A percentile compares a stretch with the other conserved stretches of the same genome.
phyloP scores from a whole-genome alignment of 2,888 invertebrate species.

The Ypsolopha sequella region DNA sequence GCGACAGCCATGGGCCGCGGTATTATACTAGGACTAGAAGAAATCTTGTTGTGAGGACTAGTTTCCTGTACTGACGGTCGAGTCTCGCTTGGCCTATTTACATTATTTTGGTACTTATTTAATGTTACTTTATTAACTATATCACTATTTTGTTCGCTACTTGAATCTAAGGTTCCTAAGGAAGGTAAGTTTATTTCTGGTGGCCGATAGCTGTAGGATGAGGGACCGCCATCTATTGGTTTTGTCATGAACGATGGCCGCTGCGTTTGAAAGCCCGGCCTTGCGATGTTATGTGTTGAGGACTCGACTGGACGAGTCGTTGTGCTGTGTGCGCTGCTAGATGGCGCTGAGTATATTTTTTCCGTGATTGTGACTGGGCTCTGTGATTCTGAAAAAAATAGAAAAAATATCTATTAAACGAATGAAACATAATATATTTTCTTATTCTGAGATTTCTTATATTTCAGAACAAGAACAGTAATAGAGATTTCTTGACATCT shows the following conservation, averaged over 20 bases:
- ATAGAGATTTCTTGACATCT: too few species aligned
- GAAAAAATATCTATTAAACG: conserved; percentile 5
- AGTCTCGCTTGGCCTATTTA: conserved; percentile 48
- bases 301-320: conserved; percentile 31
- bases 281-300: conserved; percentile 39
- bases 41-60: conserved; percentile 70
- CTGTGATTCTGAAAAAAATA: conserved; percentile 38
- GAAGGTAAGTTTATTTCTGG: conserved; percentile 60
- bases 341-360: conserved; percentile 45
- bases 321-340: conserved; percentile 36
- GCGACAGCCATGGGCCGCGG: conserved; percentile 61
- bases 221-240: conserved; percentile 63
- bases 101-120: conserved; percentile 66
- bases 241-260: conserved; percentile 65
- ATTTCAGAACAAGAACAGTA: too few species aligned
- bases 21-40: conserved; percentile 68
- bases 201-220: conserved; percentile 54
- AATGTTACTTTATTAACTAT: conserved; percentile 68
- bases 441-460: background rate
- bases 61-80: conserved; percentile 37
- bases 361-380: conserved; percentile 43
- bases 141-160: conserved; percentile 68
- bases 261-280: conserved; percentile 51
- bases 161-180: conserved; percentile 57
- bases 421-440: background rate